These are phyloP conservation scores for Eupithecia pulchellata DNA, from an alignment of 2,888 invertebrate genomes.

Conservation along the genomic window DNA sequence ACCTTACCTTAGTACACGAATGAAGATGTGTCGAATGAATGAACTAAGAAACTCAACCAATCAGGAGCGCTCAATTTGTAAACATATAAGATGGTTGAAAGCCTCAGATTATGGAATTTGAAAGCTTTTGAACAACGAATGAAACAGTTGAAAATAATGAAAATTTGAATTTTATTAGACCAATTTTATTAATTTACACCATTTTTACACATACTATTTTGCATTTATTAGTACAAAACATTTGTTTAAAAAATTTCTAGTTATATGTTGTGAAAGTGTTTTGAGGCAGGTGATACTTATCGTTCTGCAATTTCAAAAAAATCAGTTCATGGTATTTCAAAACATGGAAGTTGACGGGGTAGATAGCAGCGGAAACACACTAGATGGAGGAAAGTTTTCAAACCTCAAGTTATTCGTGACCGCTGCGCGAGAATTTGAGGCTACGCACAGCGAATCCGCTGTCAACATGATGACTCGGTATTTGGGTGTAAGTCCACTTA, in stretches of 20 bases:
- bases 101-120: too few relatives aligned
- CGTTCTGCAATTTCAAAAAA: background rate
- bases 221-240: constrained; percentile 8
- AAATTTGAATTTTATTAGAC: constrained; percentile 21
- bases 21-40: constrained; percentile 17
- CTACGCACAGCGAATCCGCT: constrained; percentile 80
- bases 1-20: background rate
- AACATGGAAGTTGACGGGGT: constrained; percentile 76
- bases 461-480: constrained; percentile 82
- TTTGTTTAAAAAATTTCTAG: background rate
- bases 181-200: constrained; percentile 39
- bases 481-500: constrained; percentile 72
- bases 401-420: constrained; percentile 84
- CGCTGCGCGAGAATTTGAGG: constrained; percentile 81
- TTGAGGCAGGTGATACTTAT: background rate
- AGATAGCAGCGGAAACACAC: constrained; percentile 63
- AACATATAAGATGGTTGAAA: constrained; percentile 60
- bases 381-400: constrained; percentile 73
- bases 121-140: constrained; percentile 44
- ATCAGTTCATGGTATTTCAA: constrained; percentile 29
- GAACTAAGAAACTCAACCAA: constrained; percentile 52
- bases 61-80: constrained; percentile 53
- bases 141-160: constrained; percentile 75
- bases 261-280: background rate
- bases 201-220: constrained; percentile 39